Conservation (phyloP, 2,113 vertebrate genomes). For the Cololabis saira region DNA sequence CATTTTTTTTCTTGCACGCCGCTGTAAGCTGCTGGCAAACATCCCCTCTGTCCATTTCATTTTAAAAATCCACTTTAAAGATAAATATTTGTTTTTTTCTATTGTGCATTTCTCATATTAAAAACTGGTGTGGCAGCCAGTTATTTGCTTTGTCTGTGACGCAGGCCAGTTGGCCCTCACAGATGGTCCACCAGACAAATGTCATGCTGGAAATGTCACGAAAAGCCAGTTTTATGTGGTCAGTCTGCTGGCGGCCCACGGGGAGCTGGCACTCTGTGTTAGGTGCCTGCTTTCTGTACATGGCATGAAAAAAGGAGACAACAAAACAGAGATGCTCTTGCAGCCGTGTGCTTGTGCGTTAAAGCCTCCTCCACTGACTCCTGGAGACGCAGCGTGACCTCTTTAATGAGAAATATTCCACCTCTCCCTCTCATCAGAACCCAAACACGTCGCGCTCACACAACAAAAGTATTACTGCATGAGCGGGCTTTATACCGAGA, state of each 20-base stretch:
- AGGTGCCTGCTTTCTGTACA: constrained; percentile 13
- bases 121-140: not conserved
- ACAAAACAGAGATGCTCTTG: constrained; percentile 10
- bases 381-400: constrained; percentile 22
- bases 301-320: constrained; percentile 3
- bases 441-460: constrained; percentile 4
- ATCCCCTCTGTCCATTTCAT: too few species aligned
- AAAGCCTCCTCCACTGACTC: constrained; percentile 20
- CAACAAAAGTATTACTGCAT: constrained; percentile 6
- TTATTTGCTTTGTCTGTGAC: constrained; percentile 23
- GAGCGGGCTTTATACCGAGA: not conserved
- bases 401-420: constrained; percentile 50
- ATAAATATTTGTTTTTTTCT: not conserved
- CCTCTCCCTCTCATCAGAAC: constrained; percentile 41
- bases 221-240: constrained; percentile 52
- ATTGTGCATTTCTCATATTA: not conserved
- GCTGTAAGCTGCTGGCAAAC: too few species aligned
- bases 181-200: constrained; percentile 71
- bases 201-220: constrained; percentile 70
- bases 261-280: constrained; percentile 26
- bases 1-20: too few species aligned
- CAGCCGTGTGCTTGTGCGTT: constrained; percentile 2
- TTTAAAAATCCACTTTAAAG: not conserved
- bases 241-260: constrained; percentile 33
- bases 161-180: constrained; percentile 59